Conservation (phyloP, 2,797 vertebrate genomes). For the Coregonus sp. region DNA sequence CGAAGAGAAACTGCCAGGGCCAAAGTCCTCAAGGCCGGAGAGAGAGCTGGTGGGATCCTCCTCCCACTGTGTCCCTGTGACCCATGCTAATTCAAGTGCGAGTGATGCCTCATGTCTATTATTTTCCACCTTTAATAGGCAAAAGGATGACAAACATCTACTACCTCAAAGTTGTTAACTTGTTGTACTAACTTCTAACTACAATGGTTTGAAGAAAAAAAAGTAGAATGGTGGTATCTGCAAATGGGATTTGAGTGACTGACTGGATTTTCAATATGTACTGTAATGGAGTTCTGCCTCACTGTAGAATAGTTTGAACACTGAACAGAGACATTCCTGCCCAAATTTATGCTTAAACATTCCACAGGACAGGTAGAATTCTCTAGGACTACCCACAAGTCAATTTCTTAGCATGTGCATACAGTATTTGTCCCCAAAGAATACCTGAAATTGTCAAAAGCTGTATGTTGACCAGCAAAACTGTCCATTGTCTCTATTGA, state of each 20-base stretch:
- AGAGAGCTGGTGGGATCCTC: background rate
- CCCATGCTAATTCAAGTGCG: background rate
- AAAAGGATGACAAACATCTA: too few relatives aligned
- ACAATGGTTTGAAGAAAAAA: background rate
- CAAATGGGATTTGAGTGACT: background rate
- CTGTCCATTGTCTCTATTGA: constrained; percentile 24
- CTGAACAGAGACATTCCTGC: constrained; percentile 11
- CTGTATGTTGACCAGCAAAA: constrained; percentile 37
- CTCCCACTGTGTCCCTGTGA: background rate
- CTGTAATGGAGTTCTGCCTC: background rate
- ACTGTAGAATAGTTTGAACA: background rate
- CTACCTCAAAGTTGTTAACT: too few relatives aligned
- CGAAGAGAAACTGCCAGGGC: background rate
- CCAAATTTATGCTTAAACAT: constrained; percentile 4
- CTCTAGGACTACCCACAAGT: constrained; percentile 6
- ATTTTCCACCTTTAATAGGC: background rate
- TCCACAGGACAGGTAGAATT: constrained; percentile 7
- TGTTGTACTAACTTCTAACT: background rate
- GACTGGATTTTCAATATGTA: background rate
- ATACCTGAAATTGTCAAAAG: constrained; percentile 15
- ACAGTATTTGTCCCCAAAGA: constrained; percentile 3
- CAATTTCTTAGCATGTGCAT: background rate
- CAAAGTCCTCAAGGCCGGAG: background rate
- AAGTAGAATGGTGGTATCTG: background rate
- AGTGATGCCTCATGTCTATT: background rate